A percentile compares a stretch with the other conserved stretches of the same genome.
These are phyloP conservation scores for Xiphophorus maculatus DNA, from an alignment of 2,113 vertebrate species.

Conservation along the genomic window DNA sequence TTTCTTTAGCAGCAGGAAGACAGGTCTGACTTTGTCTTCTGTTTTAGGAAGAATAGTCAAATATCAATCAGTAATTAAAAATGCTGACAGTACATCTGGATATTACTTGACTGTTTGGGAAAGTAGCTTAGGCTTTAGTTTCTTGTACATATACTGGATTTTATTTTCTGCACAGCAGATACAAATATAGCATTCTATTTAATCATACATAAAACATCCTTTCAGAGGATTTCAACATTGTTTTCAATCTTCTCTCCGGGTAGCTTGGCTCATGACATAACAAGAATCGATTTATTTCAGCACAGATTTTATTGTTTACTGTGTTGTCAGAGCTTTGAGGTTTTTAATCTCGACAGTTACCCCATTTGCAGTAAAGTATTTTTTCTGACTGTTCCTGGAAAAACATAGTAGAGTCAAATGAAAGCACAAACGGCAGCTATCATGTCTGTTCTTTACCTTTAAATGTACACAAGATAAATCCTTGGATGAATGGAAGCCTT, in stretches of 20 bases:
- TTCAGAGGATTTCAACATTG: slow-evolving; percentile 9
- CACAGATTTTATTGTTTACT: slow-evolving; percentile 19
- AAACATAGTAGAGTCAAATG: neutral
- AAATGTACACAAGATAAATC: neutral
- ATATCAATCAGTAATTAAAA: neutral
- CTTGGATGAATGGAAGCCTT: slow-evolving; percentile 1
- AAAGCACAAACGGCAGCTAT: neutral
- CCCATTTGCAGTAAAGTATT: slow-evolving; percentile 7
- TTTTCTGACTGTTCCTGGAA: neutral
- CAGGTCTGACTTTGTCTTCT: neutral
- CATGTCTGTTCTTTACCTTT: neutral
- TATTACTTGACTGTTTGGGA: neutral
- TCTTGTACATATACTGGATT: neutral
- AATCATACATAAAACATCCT: slow-evolving; percentile 16
- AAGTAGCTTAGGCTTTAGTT: neutral
- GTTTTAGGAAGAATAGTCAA: neutral
- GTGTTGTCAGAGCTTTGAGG: neutral
- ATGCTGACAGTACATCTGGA: neutral
- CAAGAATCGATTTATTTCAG: slow-evolving; percentile 28
- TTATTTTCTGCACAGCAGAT: neutral
- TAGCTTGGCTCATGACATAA: slow-evolving; percentile 3
- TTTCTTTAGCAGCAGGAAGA: neutral
- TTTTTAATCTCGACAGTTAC: neutral
- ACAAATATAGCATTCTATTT: slow-evolving; percentile 1
- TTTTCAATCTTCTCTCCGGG: slow-evolving; percentile 43